phyloP scores from a whole-genome alignment of 2,797 vertebrate genomes.

The Cossypha heuglini region DNA sequence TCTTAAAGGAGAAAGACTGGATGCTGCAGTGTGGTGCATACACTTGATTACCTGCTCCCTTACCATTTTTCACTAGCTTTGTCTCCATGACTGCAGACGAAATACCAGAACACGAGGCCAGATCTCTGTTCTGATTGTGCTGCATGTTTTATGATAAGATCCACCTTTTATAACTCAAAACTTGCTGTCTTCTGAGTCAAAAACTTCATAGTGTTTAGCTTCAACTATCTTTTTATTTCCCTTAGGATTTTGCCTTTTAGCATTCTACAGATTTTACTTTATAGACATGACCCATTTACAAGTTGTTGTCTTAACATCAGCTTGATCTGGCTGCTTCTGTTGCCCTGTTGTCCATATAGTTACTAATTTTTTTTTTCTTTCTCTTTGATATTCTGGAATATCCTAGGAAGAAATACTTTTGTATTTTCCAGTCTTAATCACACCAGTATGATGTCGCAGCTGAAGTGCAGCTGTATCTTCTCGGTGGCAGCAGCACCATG shows the following conservation, averaged over 20 bases:
- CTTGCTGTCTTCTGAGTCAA: background rate
- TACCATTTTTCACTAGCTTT: background rate
- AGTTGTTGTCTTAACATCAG: background rate
- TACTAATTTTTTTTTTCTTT: background rate
- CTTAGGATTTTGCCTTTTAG: background rate
- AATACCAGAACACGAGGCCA: background rate
- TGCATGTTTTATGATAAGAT: background rate
- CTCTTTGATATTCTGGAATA: background rate
- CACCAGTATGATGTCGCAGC: background rate
- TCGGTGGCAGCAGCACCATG: background rate
- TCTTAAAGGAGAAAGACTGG: background rate
- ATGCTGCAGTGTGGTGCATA: background rate
- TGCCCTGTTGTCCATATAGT: background rate
- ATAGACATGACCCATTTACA: background rate
- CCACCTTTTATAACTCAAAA: background rate
- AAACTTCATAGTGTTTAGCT: background rate
- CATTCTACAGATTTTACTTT: background rate
- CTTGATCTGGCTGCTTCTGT: background rate
- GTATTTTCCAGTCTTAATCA: background rate
- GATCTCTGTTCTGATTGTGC: background rate
- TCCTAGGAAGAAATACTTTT: background rate
- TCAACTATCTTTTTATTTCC: background rate
- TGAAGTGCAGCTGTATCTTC: background rate
- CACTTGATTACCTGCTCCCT: background rate
- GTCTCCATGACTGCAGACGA: background rate